Percentiles rank a stretch among this genome's conserved stretches.
phyloP scores from a whole-genome alignment of 2,888 invertebrate genomes.

The Agrochola macilenta region DNA sequence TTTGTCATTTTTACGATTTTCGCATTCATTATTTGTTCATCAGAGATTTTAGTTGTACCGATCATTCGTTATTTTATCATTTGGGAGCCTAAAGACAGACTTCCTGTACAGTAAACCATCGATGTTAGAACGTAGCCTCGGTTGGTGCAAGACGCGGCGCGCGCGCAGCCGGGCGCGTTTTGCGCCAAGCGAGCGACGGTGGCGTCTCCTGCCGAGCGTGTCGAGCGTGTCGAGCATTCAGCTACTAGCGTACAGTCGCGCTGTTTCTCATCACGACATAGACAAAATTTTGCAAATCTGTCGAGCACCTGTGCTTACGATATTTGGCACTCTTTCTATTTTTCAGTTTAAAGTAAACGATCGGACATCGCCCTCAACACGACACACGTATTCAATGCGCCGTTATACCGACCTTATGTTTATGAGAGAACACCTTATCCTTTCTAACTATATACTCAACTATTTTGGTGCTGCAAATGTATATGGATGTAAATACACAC shows the following conservation, averaged over 20 bases:
- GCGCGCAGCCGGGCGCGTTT: conserved; percentile 33
- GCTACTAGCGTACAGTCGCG: conserved; percentile 78
- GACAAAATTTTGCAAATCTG: conserved; percentile 86
- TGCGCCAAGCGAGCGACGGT: conserved; percentile 75
- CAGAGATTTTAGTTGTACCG: conserved; percentile 71
- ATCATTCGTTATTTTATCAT: conserved; percentile 88
- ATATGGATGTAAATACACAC: conserved; percentile 76
- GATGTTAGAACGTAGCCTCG: conserved; percentile 83
- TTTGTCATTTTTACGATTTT: conserved; percentile 70
- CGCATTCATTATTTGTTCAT: conserved; percentile 75
- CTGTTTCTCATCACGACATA: conserved; percentile 84
- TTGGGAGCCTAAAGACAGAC: conserved; percentile 86
- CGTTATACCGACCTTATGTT: conserved; percentile 51
- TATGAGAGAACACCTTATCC: conserved; percentile 73
- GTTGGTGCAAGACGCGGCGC: conserved; percentile 72
- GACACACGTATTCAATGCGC: conserved; percentile 70
- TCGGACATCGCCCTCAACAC: conserved; percentile 77
- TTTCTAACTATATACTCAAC: conserved; percentile 61
- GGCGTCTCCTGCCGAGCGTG: conserved; percentile 72
- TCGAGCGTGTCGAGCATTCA: conserved; percentile 77
- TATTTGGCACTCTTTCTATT: conserved; percentile 88
- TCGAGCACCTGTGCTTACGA: conserved; percentile 89
- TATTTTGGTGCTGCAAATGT: conserved; percentile 69
- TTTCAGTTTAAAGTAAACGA: conserved; percentile 76
- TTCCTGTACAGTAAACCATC: conserved; percentile 79